Conservation (phyloP, 2,888 invertebrate species). For the Patella caerulea region DNA sequence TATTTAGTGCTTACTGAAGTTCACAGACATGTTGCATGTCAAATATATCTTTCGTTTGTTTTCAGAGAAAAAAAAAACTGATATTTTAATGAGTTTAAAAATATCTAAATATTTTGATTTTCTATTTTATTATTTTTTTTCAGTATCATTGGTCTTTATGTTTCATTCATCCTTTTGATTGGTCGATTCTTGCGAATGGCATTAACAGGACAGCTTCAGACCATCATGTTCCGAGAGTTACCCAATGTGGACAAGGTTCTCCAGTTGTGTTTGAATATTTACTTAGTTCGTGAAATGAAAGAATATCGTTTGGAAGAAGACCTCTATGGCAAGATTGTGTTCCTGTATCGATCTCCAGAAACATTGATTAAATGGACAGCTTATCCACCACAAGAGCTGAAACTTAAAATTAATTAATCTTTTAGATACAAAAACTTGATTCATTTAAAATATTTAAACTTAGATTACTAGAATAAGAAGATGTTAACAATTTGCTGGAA, state of each 20-base stretch:
- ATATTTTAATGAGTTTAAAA: no score
- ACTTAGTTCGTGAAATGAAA: slow-evolving; percentile 90
- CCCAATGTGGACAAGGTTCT: slow-evolving; percentile 77
- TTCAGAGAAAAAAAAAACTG: no score
- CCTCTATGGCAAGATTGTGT: slow-evolving; percentile 96
- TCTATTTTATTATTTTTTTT: slow-evolving; percentile 30
- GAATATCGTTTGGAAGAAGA: slow-evolving; percentile 96
- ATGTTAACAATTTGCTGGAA: no score
- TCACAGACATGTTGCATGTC: no score
- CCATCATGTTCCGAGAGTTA: slow-evolving; percentile 78
- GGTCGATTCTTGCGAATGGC: slow-evolving; percentile 88
- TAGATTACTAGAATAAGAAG: no score
- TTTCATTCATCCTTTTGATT: slow-evolving; percentile 94
- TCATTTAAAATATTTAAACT: no score
- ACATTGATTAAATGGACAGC: slow-evolving; percentile 86
- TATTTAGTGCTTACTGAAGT: no score
- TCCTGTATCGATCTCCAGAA: slow-evolving; percentile 96
- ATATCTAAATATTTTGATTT: background rate
- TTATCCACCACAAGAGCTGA: slow-evolving; percentile 47
- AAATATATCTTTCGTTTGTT: no score
- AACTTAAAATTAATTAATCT: background rate
- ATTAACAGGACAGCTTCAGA: slow-evolving; percentile 90
- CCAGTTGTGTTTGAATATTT: slow-evolving; percentile 76
- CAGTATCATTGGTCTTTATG: slow-evolving; percentile 92
- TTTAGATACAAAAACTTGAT: no score